Base-by-base conservation (phyloP, 2,797 vertebrate genomes). In the Ataeniobius toweri region DNA sequence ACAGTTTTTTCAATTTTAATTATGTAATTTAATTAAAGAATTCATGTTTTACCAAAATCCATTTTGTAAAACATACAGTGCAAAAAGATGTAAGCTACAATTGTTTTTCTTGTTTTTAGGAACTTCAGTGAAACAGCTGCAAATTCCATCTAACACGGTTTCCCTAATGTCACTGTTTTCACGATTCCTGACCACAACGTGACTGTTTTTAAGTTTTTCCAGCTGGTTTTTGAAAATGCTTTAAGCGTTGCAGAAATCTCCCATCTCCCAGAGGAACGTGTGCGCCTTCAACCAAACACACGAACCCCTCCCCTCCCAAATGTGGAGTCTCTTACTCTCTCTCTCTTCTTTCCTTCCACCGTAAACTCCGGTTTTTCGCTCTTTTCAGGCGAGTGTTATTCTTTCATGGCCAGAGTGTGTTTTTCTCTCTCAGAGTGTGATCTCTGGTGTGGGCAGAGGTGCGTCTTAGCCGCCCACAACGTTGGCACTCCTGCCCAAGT, bases 401-500 rank as follows among this genome's bases (percentile, higher is more conserved):
- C 84, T 78, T 79, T 75, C 87, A 26, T 39, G 86, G 86, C 79
- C 85, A 79, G 76, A 77, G 83, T 73, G 88, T 80, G 22, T 61
- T 72, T 81, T 58, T 69, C 69, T 75, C 63, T 83, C 63, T 51
- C 76, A 4, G 80, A 85, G 89, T 91, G 91, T 88, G 89, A 91
- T 91, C 89, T 88, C 61, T 88, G 86, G 90, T 89, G 92, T 91
- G 89, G 90, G 91, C 88, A 87, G 96, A 95, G 91, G 96, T 90
- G 91, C 83, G 82, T 90, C 83, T 68, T 81, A 48, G 84, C 89
- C 91, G 90, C 90, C 96, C 96, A 96, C 95, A 95, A 95, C 94
- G 86, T 90, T 96, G 96, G 97, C 96, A 96, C 95, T 93, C 91
- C 94, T 91, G 94, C 93, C 94, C 90, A 94, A 86, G 85, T 83